Percentiles rank a stretch among this genome's conserved stretches.
Evolutionary conservation across 2,113 vertebrate genomes (phyloP).

Genomic region (Gambusia holbrooki): DNA sequence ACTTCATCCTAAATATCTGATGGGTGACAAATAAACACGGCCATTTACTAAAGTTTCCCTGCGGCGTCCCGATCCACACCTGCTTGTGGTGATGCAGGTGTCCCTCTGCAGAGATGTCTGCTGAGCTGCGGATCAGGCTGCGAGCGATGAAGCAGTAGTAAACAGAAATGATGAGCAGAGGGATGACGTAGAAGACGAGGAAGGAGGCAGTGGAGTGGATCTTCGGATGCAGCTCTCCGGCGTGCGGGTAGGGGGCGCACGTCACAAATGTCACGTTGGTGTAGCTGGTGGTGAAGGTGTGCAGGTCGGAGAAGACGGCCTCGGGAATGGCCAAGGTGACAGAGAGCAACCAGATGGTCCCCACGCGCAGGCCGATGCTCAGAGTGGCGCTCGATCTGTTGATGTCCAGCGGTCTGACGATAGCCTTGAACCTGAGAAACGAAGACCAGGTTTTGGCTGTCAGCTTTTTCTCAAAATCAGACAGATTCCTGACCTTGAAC

Average conservation of each 20-base stretch:
- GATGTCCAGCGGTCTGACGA: slow-evolving; percentile 93
- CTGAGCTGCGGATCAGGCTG: slow-evolving; percentile 89
- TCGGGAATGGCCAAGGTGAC: slow-evolving; percentile 92
- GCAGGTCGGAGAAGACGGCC: slow-evolving; percentile 93
- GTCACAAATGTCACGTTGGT: slow-evolving; percentile 91
- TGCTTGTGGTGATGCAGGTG: slow-evolving; percentile 88
- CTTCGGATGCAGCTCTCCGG: slow-evolving; percentile 89
- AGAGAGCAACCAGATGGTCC: slow-evolving; percentile 91
- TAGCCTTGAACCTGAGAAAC: slow-evolving; percentile 89
- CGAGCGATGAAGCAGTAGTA: slow-evolving; percentile 96
- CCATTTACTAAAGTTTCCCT: no score
- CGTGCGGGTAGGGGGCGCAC: slow-evolving; percentile 91
- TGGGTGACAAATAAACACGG: neutral
- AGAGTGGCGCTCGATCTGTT: slow-evolving; percentile 80
- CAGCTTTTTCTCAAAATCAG: neutral
- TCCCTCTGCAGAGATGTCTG: slow-evolving; percentile 89
- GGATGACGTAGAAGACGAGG: slow-evolving; percentile 92
- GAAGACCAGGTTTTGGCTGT: neutral
- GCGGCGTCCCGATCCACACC: slow-evolving; percentile 71
- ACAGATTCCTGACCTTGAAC: neutral
- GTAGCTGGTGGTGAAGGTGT: slow-evolving; percentile 86
- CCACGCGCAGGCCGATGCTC: slow-evolving; percentile 85
- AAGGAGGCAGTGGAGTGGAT: slow-evolving; percentile 94
- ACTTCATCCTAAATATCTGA: neutral
- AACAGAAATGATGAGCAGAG: slow-evolving; percentile 90